Evolutionary conservation across 2,797 vertebrate genomes (phyloP), one percentile per base, ranked within the genome.

Genomic region (Lacerta viridis): DNA sequence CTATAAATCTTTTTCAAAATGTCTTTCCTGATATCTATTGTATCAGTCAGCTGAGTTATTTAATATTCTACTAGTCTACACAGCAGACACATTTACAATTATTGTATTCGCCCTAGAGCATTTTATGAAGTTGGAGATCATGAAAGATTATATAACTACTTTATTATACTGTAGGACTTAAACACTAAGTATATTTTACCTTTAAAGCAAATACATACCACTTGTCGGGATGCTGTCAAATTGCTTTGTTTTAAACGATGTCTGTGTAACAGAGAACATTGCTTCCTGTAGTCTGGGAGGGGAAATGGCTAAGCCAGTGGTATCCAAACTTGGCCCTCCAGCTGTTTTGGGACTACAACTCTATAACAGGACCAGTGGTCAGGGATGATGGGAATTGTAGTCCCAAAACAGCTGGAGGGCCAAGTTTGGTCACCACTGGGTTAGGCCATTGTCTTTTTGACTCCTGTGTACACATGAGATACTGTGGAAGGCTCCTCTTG

Each of bases 61-160:
- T 94, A 94, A 86, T 93, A 93, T 94, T 95, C 64, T 61, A 92
- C 3, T 88, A 89, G 66, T 74, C 84, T 92, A 27, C 82, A 84
- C 3, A 90, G 17, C 66, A 92, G 91, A 87, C 80, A 80, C 23
- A 76, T 93, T 93, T 91, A 91, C 41, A 89, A 66, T 93, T 93
- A 81, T 36, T 95, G 50, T 86, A 1, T 91, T 94, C 25, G 83
- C 76, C 83, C 86, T 86, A 90, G 88, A 92, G n/a, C 18, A n/a
- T 92, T 95, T 95, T 93, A 92, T 88, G 84, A 88, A 91, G 80
- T 68, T 69, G 41, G 29, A 85, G 46, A 77, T 46, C 86, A 61
- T 93, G 72, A 91, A 88, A 89, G 79, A 46, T 90, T 92, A 93
- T 92, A 7, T 92, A 92, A 92, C 33, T 89, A 27, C 61, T 92